Percentiles rank a stretch among this genome's conserved stretches.
Conservation (phyloP, 2,797 vertebrate species). For the Melanotaenia maccullochi region DNA sequence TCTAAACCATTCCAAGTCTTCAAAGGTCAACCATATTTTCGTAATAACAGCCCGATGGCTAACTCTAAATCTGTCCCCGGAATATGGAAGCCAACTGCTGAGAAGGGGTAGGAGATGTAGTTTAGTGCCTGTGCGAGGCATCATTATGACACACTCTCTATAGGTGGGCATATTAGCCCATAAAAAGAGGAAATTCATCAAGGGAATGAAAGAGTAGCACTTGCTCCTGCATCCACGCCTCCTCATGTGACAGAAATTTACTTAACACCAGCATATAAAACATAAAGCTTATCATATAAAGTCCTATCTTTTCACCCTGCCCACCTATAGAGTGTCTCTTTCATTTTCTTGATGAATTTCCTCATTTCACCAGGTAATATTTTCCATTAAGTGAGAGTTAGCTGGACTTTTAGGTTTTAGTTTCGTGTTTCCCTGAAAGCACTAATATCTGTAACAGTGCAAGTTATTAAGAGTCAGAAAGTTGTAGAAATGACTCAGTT, state of each 20-base stretch:
- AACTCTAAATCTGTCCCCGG: constrained; percentile 76
- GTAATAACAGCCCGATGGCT: constrained; percentile 75
- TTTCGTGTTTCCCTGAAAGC: neutral
- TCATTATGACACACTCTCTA: constrained; percentile 65
- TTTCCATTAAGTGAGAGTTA: constrained; percentile 4
- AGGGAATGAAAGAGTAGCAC: neutral
- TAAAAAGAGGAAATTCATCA: constrained; percentile 24
- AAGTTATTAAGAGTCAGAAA: neutral
- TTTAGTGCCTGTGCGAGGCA: constrained; percentile 44
- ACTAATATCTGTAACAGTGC: neutral
- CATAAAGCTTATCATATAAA: constrained; percentile 16
- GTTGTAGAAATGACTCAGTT: neutral
- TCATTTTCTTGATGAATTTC: neutral
- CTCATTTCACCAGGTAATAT: constrained; percentile 18
- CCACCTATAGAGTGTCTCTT: neutral
- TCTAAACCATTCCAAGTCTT: constrained; percentile 64
- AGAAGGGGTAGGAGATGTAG: constrained; percentile 58
- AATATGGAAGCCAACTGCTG: constrained; percentile 55
- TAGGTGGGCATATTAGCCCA: constrained; percentile 38
- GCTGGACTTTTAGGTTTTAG: neutral
- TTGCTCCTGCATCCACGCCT: constrained; percentile 21
- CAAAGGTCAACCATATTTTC: constrained; percentile 86
- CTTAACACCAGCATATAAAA: constrained; percentile 57
- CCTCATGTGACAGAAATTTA: constrained; percentile 48
- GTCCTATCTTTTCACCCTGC: too few relatives aligned